Evolutionary conservation across 2,113 vertebrate genomes (phyloP), one percentile per base, ranked within the genome.

Genomic region (Ageneiosus marmoratus): DNA sequence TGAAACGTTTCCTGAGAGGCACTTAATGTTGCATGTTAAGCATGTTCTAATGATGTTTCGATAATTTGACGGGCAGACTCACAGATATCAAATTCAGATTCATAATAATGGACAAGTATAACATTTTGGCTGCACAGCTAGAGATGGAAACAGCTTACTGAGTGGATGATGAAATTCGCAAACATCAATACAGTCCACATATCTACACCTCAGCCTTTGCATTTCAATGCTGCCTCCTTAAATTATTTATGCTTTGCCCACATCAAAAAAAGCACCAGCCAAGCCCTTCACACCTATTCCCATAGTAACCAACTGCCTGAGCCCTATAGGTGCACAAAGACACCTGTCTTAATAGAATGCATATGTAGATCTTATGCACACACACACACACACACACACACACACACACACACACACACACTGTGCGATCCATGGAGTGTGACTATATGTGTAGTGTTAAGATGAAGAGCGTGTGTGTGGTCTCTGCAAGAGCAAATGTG

Each of bases 211-310:
- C 84, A 91, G 90, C 91, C 92, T 92, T 94, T 94, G 93, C 93
- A 94, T 94, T 94, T 94, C 92, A 94, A 94, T 94, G 93, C 88
- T 89, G 92, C 90, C 89, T 87, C 88, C 88, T 90, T 91, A 91
- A 93, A 94, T 94, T 93, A 94, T 94, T 94, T 93, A 94, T 94
- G 90, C 91, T 93, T 93, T 93, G 93, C 92, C 65, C 85, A 93
- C 92, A 91, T 94, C 72, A 92, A 93, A 94, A 93, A 87, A 76
- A 79, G 89, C 91, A 85, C 62, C 80, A 90, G 88, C 91, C 86
- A 85, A 87, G 88, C 86, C 88, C 89, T 89, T 87, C 82, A 85
- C 74, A 82, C 89, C 87, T 85, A 93, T 94, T 89, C 91, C 92
- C 92, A 93, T 94, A 93, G 92, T 93, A 93, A 94, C 92, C 91